phyloP scores from a whole-genome alignment of 2,797 vertebrate genomes.

The Urophycis tenuis region DNA sequence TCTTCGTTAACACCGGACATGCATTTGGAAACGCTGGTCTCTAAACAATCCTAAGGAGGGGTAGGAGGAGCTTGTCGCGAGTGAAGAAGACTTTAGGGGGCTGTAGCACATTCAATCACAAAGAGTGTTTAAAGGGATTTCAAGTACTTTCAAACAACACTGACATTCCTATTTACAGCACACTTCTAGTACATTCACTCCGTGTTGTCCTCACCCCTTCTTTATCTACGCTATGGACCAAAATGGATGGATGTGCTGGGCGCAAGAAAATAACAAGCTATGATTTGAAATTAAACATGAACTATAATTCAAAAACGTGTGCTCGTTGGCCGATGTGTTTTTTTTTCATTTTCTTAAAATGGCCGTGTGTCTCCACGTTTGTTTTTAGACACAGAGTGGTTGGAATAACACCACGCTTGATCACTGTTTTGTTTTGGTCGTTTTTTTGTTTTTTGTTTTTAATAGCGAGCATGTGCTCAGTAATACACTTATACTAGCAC shows the following conservation, averaged over 20 bases:
- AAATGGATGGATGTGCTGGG: neutral
- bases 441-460: slow-evolving; percentile 8
- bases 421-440: neutral
- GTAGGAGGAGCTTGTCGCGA: neutral
- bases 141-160: slow-evolving; percentile 59
- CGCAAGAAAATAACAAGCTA: neutral
- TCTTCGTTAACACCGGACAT: slow-evolving; percentile 60
- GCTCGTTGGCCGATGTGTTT: neutral
- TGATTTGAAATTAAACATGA: neutral
- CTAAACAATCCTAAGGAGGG: neutral
- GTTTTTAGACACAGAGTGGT: neutral
- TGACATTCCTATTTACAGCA: slow-evolving; percentile 60
- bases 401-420: neutral
- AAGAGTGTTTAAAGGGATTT: slow-evolving; percentile 72
- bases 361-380: neutral
- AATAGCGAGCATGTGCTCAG: neutral
- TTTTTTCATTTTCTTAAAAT: neutral
- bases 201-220: slow-evolving; percentile 22
- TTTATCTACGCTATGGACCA: neutral
- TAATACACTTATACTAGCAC: neutral
- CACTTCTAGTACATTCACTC: slow-evolving; percentile 5
- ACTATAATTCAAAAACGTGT: neutral
- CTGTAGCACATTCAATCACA: slow-evolving; percentile 59
- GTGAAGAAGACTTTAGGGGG: slow-evolving; percentile 23
- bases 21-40: neutral